Conservation (phyloP, 2,888 invertebrate species). For the Melolontha melolontha region DNA sequence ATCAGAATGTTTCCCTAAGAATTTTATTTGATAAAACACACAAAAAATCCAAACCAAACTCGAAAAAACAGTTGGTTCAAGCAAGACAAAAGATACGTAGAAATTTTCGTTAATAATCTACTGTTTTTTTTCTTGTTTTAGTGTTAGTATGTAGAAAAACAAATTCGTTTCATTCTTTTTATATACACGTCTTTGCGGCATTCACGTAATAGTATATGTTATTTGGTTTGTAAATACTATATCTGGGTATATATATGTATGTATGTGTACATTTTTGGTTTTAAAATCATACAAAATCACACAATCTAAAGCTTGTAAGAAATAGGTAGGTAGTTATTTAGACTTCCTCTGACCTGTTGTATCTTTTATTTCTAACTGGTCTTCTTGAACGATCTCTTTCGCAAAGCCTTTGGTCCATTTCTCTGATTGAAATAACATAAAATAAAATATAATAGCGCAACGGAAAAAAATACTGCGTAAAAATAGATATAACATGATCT, state of each 20-base stretch:
- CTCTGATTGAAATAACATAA: constrained; percentile 59
- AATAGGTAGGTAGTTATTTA: constrained; percentile 34
- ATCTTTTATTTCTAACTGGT: constrained; percentile 78
- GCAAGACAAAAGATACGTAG: constrained; percentile 9
- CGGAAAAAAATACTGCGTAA: constrained; percentile 57
- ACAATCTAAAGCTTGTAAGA: constrained; percentile 17
- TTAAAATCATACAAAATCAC: constrained; percentile 36
- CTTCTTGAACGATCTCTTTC: constrained; percentile 70
- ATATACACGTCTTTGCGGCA: too few relatives aligned
- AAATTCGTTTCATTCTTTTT: too few relatives aligned
- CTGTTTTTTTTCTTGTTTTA: background rate
- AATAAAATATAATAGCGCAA: constrained; percentile 54
- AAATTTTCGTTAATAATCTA: constrained; percentile 22
- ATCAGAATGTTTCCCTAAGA: too few relatives aligned
- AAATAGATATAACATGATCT: constrained; percentile 62
- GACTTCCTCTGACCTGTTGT: constrained; percentile 72
- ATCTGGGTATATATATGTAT: too few relatives aligned
- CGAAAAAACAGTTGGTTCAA: constrained; percentile 21
- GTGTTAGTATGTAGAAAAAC: constrained; percentile 16
- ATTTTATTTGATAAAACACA: background rate
- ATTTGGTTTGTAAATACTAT: too few relatives aligned
- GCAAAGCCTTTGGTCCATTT: constrained; percentile 62
- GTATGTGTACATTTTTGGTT: too few relatives aligned
- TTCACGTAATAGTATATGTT: too few relatives aligned
- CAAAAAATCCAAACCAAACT: constrained; percentile 29